Evolutionary conservation across 2,797 vertebrate genomes (phyloP), one percentile per base, ranked within the genome.

Genomic region (Thunnus albacares): DNA sequence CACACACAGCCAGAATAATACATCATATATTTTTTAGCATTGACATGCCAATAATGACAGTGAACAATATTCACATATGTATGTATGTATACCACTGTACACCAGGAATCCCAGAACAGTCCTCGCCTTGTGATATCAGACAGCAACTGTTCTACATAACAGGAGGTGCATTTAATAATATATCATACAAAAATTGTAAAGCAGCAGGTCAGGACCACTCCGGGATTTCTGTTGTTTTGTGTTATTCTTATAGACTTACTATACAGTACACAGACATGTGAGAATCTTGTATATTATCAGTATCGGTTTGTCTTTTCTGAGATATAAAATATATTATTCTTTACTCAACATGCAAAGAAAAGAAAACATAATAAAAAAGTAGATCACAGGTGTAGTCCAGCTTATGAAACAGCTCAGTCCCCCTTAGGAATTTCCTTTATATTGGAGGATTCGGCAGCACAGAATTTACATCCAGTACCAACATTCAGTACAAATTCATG

Each of bases 291-390:
- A 6, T 47, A 47, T 47, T 47, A 47, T 15, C 15, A 51, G 18
- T 20, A n/a, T 51, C 20, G 41, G 41, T 51, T 51, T 17, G 5
- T 47, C 45, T 47, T 47, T 6, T 47, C 17, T 18, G 4, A 47
- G 45, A 17, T 5, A 17, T 51, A 51, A 51, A 51, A 17, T 17
- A 17, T 49, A 18, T 49, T 30, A 13, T 3, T 49, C 15, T 49
- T 49, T 49, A 49, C 45, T 49, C 17, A 49, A 49, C 15, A 49
- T 49, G 22, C 18, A 22, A 47, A 47, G 12, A 60, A 59, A 52
- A 59, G 3, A 58, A 69, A 53, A 45, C 14, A 35, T 41, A n/a
- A 60, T 52, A 28, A 43, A 59, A 24, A 67, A 60, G 47, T 24
- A 15, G 13, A 56, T 56, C 63, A n/a, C 30, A 60, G 2, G 4